These are phyloP conservation scores for Trichonephila clavata DNA, from an alignment of 1,140 invertebrate genomes.

Conservation along the genomic window DNA sequence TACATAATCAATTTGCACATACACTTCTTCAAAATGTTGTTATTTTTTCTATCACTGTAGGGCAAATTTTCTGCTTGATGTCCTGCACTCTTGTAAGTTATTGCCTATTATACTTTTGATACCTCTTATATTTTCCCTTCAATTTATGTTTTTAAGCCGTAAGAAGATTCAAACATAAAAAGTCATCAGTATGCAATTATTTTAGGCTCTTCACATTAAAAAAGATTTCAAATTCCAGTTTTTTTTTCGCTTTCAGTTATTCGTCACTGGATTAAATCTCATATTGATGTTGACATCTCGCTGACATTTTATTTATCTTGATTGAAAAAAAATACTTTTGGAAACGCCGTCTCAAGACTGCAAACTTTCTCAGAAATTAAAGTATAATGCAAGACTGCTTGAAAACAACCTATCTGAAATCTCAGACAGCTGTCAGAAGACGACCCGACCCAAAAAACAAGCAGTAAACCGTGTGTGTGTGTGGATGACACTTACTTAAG, in stretches of 20 bases:
- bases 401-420: slow-evolving; percentile 20
- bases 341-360: neutral
- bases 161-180: neutral
- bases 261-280: slow-evolving; percentile 22
- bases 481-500: neutral
- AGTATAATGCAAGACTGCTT: slow-evolving; percentile 25
- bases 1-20: too few species aligned
- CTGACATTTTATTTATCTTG: slow-evolving; percentile 35
- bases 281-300: slow-evolving; percentile 10
- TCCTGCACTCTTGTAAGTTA: too few species aligned
- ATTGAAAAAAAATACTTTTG: neutral
- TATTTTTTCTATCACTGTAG: too few species aligned
- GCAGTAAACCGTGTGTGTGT: slow-evolving; percentile 32
- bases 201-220: neutral
- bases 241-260: neutral
- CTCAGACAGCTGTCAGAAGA: slow-evolving; percentile 20
- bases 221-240: neutral
- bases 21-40: too few species aligned
- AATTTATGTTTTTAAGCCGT: neutral
- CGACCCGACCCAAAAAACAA: slow-evolving; percentile 16
- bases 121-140: too few species aligned
- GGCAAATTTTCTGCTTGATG: too few species aligned
- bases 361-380: slow-evolving; percentile 22
- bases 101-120: neutral
- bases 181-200: neutral